These are phyloP conservation scores for Cephonodes hylas DNA, from an alignment of 2,888 invertebrate genomes.

Conservation along the genomic window DNA sequence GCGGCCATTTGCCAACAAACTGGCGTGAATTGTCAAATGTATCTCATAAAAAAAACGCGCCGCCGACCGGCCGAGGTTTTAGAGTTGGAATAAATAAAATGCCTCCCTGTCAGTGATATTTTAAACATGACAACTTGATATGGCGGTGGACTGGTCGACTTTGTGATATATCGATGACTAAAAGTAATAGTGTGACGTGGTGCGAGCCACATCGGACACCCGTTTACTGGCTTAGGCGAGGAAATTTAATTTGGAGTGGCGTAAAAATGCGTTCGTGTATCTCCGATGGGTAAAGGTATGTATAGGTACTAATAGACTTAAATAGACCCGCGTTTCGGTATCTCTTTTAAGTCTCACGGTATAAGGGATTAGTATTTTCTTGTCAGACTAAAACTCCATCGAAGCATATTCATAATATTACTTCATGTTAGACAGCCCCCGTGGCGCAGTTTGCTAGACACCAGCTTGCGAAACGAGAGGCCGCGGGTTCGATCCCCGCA, in stretches of 20 bases:
- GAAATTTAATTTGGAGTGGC: background rate
- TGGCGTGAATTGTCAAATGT: conserved; percentile 60
- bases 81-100: conserved; percentile 50
- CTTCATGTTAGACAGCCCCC: no score
- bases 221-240: background rate
- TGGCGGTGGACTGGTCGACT: conserved; percentile 14
- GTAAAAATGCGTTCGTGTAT: no score
- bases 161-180: conserved; percentile 18
- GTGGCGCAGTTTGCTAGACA: no score
- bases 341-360: no score
- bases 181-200: background rate
- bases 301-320: no score
- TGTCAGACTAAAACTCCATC: no score
- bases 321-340: no score
- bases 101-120: conserved; percentile 47
- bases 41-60: conserved; percentile 36
- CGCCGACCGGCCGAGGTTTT: conserved; percentile 38
- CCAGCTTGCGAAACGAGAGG: no score
- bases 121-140: conserved; percentile 48
- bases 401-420: no score
- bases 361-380: no score
- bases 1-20: conserved; percentile 35
- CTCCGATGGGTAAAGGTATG: no score
- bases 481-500: no score
- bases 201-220: background rate